Evolutionary conservation across 1,140 invertebrate genomes (phyloP).

Genomic region (Trichonephila clavata): DNA sequence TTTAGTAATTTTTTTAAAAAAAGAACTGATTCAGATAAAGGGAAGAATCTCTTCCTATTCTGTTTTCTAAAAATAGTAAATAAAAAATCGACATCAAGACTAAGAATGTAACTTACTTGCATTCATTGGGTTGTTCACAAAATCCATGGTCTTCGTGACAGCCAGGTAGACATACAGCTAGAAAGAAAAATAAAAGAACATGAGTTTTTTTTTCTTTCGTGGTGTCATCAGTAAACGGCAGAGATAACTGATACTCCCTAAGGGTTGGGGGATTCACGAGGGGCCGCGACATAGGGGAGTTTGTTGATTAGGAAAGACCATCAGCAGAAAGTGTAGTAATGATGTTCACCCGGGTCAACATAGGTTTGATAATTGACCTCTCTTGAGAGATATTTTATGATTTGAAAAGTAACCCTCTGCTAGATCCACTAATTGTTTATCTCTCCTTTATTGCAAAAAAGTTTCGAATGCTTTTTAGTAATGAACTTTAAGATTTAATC

Average conservation of each 20-base stretch:
- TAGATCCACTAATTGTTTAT: no score
- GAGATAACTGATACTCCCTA: conserved; percentile 17
- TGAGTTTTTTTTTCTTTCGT: not conserved
- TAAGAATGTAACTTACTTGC: conserved; percentile 90
- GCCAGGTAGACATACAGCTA: conserved; percentile 93
- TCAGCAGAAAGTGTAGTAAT: not conserved
- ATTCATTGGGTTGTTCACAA: conserved; percentile 95
- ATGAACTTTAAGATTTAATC: no score
- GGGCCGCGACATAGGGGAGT: not conserved
- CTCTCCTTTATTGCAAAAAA: no score
- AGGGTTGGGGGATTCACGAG: not conserved
- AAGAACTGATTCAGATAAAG: not conserved
- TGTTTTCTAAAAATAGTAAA: not conserved
- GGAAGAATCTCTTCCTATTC: not conserved
- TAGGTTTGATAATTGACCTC: conserved; percentile 9
- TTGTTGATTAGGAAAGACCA: conserved; percentile 34
- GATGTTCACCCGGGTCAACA: not conserved
- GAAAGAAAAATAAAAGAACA: conserved; percentile 78
- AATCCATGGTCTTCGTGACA: conserved; percentile 94
- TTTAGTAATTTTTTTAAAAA: not conserved
- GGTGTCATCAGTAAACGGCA: not conserved
- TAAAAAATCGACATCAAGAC: not conserved
- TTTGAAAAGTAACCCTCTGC: no score
- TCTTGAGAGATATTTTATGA: not conserved
- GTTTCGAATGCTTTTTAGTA: no score